Conservation (phyloP, 2,113 vertebrate genomes). For the Cavia aperea region DNA sequence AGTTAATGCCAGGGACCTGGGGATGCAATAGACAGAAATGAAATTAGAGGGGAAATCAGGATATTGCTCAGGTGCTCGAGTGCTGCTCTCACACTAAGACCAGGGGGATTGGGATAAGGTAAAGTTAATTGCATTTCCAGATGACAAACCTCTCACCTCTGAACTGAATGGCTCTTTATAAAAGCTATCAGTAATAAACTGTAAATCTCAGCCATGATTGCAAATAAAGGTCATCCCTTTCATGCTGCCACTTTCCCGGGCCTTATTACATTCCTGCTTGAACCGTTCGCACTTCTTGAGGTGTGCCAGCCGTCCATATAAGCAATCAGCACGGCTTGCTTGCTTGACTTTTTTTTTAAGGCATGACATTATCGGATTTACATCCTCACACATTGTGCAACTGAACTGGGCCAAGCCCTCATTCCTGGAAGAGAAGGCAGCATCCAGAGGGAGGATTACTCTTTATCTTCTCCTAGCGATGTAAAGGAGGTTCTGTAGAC, state of each 20-base stretch:
- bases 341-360: slow-evolving; percentile 63
- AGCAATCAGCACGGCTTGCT: slow-evolving; percentile 68
- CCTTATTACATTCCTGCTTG: slow-evolving; percentile 80
- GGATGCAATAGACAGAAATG: slow-evolving; percentile 76
- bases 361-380: slow-evolving; percentile 72
- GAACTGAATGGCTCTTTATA: slow-evolving; percentile 91
- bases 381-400: slow-evolving; percentile 64
- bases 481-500: slow-evolving; percentile 55
- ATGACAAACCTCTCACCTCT: slow-evolving; percentile 91
- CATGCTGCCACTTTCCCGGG: slow-evolving; percentile 80
- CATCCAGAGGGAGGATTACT: slow-evolving; percentile 57
- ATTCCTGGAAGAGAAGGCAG: slow-evolving; percentile 52
- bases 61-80: slow-evolving; percentile 78
- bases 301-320: slow-evolving; percentile 77
- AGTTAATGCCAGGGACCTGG: slow-evolving; percentile 74
- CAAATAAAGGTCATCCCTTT: slow-evolving; percentile 89
- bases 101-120: slow-evolving; percentile 85
- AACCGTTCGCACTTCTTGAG: slow-evolving; percentile 78
- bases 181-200: slow-evolving; percentile 92
- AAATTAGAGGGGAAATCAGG: slow-evolving; percentile 77
- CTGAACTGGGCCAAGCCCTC: slow-evolving; percentile 63
- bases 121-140: slow-evolving; percentile 91
- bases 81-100: slow-evolving; percentile 80
- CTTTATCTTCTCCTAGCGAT: slow-evolving; percentile 58
- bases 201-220: slow-evolving; percentile 90